Conservation (phyloP, 2,888 invertebrate species). For the Buathra laborator region DNA sequence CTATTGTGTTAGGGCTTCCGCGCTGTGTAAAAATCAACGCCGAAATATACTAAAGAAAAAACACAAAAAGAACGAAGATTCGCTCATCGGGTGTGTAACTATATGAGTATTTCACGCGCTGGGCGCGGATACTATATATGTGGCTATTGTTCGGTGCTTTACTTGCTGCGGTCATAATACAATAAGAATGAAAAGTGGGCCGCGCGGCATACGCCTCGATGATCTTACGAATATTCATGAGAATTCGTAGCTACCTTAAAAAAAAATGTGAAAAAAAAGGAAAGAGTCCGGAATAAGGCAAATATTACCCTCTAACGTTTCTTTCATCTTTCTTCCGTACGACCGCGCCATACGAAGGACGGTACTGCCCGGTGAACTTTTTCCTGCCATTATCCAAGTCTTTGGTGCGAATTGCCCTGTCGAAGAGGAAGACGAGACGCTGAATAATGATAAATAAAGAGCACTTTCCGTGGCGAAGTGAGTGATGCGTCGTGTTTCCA, state of each 20-base stretch:
- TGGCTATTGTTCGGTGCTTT: neutral
- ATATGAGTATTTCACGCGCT: neutral
- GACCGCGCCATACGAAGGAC: too few species aligned
- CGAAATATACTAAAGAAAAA: neutral
- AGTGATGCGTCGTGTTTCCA: neutral
- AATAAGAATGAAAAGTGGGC: slow-evolving; percentile 64
- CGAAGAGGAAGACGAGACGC: neutral
- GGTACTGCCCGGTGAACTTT: neutral
- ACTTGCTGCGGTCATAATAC: neutral
- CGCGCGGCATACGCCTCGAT: slow-evolving; percentile 67
- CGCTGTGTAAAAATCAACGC: neutral
- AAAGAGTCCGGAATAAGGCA: neutral
- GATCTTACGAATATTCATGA: slow-evolving; percentile 71
- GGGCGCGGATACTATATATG: neutral
- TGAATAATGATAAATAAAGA: slow-evolving; percentile 1
- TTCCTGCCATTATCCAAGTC: neutral
- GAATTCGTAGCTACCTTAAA: slow-evolving; percentile 19
- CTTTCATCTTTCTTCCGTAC: neutral
- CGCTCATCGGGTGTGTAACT: neutral
- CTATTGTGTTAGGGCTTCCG: neutral
- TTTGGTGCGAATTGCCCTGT: neutral
- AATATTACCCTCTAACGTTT: neutral
- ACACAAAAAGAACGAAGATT: neutral
- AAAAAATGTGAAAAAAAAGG: neutral
- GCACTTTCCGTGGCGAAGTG: neutral